A percentile compares a stretch with the other conserved stretches of the same genome.
phyloP scores from a whole-genome alignment of 2,113 vertebrate species.

The Acanthisitta chloris region DNA sequence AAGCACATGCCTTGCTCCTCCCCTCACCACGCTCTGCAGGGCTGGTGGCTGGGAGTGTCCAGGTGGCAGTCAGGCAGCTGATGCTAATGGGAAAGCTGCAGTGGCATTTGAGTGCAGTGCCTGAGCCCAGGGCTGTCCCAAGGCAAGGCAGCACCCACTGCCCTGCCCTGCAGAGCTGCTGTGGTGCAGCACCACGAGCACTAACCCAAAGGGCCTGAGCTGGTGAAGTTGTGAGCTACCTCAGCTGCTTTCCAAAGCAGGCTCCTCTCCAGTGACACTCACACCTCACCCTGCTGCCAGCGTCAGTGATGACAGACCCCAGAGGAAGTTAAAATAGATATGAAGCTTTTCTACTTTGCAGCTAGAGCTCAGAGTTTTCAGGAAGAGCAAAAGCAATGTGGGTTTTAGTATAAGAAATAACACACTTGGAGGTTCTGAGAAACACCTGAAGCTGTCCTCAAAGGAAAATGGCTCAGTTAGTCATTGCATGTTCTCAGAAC shows the following conservation, averaged over 20 bases:
- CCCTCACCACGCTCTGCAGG: background rate
- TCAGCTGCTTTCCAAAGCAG: background rate
- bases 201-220: background rate
- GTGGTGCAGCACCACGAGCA: background rate
- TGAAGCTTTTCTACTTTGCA: background rate
- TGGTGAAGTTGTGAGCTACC: background rate
- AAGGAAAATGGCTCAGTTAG: background rate
- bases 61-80: background rate
- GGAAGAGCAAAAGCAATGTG: background rate
- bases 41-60: rapidly evolving
- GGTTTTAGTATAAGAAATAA: background rate
- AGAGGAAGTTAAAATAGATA: background rate
- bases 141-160: background rate
- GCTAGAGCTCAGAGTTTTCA: background rate
- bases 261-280: background rate
- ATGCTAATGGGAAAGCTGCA: rapidly evolving
- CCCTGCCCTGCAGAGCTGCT: background rate
- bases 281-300: background rate
- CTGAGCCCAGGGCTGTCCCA: background rate
- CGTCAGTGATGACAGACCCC: background rate
- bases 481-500: background rate
- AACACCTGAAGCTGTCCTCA: background rate
- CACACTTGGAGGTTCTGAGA: background rate
- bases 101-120: rapidly evolving
- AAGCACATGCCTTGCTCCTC: background rate